A percentile compares a stretch with the other conserved stretches of the same genome.
Evolutionary conservation across 2,797 vertebrate species (phyloP).

Genomic region (Pampus argenteus): DNA sequence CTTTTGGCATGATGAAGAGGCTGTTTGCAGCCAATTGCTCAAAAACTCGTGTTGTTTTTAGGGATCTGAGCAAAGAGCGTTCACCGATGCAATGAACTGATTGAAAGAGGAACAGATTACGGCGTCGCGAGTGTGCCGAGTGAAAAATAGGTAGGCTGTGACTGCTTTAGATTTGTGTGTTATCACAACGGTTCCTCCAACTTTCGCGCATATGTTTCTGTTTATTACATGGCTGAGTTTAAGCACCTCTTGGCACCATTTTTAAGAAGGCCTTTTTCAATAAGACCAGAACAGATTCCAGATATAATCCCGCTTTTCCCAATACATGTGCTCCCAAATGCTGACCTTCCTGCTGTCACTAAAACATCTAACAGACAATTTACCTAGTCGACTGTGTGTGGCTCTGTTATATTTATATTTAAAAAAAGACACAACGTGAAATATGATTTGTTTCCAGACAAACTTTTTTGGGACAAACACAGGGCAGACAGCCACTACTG

Average conservation of each 20-base stretch:
- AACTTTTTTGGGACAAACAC: constrained; percentile 58
- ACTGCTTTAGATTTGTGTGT: constrained; percentile 38
- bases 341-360: constrained; percentile 47
- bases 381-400: constrained; percentile 27
- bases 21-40: constrained; percentile 59
- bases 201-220: constrained; percentile 36
- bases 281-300: constrained; percentile 53
- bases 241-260: constrained; percentile 31
- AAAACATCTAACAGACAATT: constrained; percentile 40
- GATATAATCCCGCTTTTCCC: constrained; percentile 40
- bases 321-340: constrained; percentile 11
- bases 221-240: constrained; percentile 36
- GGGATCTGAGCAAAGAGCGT: constrained; percentile 49
- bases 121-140: constrained; percentile 18
- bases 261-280: constrained; percentile 24
- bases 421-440: constrained; percentile 54
- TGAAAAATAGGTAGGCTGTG: constrained; percentile 16
- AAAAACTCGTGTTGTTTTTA: constrained; percentile 56
- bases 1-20: constrained; percentile 54
- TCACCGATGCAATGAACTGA: constrained; percentile 46
- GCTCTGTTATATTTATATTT: too few relatives aligned
- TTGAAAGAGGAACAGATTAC: constrained; percentile 43
- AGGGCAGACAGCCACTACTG: constrained; percentile 60
- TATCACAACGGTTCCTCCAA: constrained; percentile 26
- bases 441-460: constrained; percentile 65